These are phyloP conservation scores for Odobenus rosmarus DNA, from an alignment of 2,113 vertebrate genomes.

Conservation along the genomic window DNA sequence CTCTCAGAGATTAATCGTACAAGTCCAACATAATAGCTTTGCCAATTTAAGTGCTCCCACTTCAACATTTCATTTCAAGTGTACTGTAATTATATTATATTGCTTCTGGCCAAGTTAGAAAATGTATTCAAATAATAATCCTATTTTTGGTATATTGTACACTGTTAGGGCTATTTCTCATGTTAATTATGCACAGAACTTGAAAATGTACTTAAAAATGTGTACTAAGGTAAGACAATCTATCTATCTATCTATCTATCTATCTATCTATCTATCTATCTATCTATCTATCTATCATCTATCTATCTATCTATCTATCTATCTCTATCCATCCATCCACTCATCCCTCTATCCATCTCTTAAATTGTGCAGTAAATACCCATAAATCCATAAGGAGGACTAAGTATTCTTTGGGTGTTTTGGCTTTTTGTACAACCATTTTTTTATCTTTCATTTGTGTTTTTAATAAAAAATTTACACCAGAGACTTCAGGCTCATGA, in stretches of 20 bases:
- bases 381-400: not conserved
- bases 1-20: conserved; percentile 78
- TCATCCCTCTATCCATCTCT: not conserved
- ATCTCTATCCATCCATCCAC: not conserved
- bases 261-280: not conserved
- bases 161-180: not conserved
- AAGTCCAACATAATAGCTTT: conserved; percentile 69
- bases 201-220: conserved; percentile 52
- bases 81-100: conserved; percentile 76
- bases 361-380: not conserved
- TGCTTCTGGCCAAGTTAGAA: conserved; percentile 77
- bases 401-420: not conserved
- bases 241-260: too few relatives aligned
- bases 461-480: not conserved
- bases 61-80: conserved; percentile 78
- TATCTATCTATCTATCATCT: too few relatives aligned
- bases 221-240: not conserved
- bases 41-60: conserved; percentile 76
- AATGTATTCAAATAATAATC: conserved; percentile 76
- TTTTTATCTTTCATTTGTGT: not conserved
- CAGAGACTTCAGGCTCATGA: not conserved
- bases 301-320: rapidly evolving
- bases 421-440: not conserved
- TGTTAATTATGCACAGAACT: conserved; percentile 58
- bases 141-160: conserved; percentile 39